phyloP scores from a whole-genome alignment of 2,113 vertebrate species.

The Xiphophorus hellerii region DNA sequence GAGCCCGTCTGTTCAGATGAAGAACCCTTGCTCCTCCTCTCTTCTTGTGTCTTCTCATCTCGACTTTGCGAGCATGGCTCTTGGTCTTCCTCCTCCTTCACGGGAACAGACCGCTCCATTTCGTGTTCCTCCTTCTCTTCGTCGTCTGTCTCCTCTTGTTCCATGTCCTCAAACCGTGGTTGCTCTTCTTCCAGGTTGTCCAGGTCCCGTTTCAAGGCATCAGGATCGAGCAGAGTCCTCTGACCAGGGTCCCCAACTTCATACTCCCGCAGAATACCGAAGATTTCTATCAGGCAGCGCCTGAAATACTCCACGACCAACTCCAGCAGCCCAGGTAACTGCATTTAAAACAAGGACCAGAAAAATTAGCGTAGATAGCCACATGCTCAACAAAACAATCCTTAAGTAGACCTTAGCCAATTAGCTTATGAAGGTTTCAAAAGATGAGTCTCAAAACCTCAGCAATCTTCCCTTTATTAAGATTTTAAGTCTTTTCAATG shows the following conservation, averaged over 20 bases:
- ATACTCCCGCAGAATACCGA: constrained; percentile 96
- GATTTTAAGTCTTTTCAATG: too few relatives aligned
- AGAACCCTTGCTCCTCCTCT: constrained; percentile 57
- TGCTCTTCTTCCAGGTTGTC: constrained; percentile 80
- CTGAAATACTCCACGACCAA: constrained; percentile 98
- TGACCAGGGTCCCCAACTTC: constrained; percentile 97
- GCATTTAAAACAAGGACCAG: constrained; percentile 12
- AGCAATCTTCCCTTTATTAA: too few relatives aligned
- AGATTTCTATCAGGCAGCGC: constrained; percentile 98
- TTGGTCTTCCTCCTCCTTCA: constrained; percentile 72
- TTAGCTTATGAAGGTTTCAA: too few relatives aligned
- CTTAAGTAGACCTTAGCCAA: too few relatives aligned
- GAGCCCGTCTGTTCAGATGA: constrained; percentile 52
- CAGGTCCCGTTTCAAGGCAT: constrained; percentile 83
- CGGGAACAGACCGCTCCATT: constrained; percentile 21
- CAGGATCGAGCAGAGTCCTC: constrained; percentile 92
- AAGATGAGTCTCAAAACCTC: too few relatives aligned
- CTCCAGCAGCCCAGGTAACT: constrained; percentile 96
- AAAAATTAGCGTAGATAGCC: constrained; percentile 16
- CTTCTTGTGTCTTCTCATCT: constrained; percentile 60
- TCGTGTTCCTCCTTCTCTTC: constrained; percentile 77
- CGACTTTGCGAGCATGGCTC: constrained; percentile 48
- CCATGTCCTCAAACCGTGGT: constrained; percentile 78
- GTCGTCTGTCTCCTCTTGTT: constrained; percentile 78
- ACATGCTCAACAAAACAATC: too few relatives aligned